Base-by-base conservation (phyloP, 2,113 vertebrate species). In the Rhea pennata region DNA sequence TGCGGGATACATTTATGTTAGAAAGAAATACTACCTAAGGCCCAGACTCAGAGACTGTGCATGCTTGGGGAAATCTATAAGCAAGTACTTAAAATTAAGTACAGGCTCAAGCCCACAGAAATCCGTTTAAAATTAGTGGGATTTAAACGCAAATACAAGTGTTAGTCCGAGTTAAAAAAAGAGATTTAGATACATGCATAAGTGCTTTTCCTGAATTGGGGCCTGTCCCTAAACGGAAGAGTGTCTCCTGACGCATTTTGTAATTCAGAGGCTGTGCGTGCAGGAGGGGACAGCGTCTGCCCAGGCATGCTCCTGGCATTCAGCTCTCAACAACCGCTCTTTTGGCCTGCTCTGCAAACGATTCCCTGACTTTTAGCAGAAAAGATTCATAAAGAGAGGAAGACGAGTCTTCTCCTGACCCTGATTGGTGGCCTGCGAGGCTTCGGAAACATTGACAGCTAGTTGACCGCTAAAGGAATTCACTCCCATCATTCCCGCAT, bases 401-500 rank as follows among this genome's bases (percentile, higher is more conserved):
- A 93, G 56, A 83, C 2, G 26, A 93, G 46, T 67, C 51, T 93
- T 89, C 66, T 92, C 51, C 98, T 98, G 97, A 99, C 99, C 99
- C 98, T 99, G 99, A 96, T 99, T 99, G 97, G 98, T 98, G 97
- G 98, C 98, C 97, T 99, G 99, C 31, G 99, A 97, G 26, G 99
- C 97, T 94, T 99, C 99, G 0, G 99, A 99, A 77, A 99, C 99
- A 12, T 99, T 99, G 96, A 99, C 99, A 2, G 99, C 99, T 93
- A 99, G 98, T 94, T 99, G 99, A 91, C 99, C 99, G 3, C 99
- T 98, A 97, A 99, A 99, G 90, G 99, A 99, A 87, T 99, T 99
- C 88, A 99, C 99, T 9, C 99, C 99, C 99, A 99, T 99, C 99
- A 99, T 99, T 69, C 99, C 98, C 4, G 98, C 97, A 29, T 99